Evolutionary conservation across 2,797 vertebrate genomes (phyloP).

Genomic region (Pangasius djambal): DNA sequence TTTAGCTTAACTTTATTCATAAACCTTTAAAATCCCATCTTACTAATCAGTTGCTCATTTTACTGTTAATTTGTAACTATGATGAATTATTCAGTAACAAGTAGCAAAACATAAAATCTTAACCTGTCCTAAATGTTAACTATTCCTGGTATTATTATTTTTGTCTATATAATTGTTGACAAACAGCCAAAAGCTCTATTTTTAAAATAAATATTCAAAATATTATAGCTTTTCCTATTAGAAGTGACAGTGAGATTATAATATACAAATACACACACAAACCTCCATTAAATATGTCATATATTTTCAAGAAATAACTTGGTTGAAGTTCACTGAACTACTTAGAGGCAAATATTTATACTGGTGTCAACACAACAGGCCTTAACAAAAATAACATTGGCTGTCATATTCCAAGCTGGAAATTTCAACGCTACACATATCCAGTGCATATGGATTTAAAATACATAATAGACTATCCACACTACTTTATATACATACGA

Average conservation of each 20-base stretch:
- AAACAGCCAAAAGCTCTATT: not conserved
- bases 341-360: not conserved
- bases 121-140: not conserved
- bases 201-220: not conserved
- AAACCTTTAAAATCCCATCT: too few species aligned
- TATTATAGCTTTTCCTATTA: too few species aligned
- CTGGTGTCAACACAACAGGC: not conserved
- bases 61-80: too few species aligned
- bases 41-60: too few species aligned
- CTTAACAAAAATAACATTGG: not conserved
- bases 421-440: not conserved
- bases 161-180: not conserved
- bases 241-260: too few species aligned
- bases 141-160: not conserved
- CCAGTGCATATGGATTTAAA: not conserved
- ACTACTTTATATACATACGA: not conserved
- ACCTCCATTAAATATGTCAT: too few species aligned
- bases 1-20: too few species aligned
- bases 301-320: not conserved
- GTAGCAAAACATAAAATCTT: not conserved
- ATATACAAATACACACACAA: too few species aligned
- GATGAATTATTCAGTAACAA: not conserved
- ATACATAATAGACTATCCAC: not conserved
- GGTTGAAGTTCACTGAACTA: not conserved
- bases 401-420: not conserved